Evolutionary conservation across 37 sponge, comb jelly and placozoan species (phyloP).

Genomic region (Dysidea cf. avara): DNA sequence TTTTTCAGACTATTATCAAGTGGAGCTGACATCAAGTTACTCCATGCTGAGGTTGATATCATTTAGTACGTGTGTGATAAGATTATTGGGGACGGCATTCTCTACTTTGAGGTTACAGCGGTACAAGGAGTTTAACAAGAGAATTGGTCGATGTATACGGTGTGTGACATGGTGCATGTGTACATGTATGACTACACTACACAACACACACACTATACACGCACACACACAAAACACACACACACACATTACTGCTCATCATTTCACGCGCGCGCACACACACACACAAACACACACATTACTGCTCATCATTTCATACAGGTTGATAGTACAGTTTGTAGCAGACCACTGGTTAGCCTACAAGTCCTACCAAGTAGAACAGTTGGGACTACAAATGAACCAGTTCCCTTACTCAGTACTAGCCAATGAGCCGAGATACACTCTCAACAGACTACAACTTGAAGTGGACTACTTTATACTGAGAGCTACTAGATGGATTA

Average conservation of each 20-base stretch:
- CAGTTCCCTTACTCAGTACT: constrained; percentile 17
- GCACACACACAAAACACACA: no score
- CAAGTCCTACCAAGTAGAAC: constrained; percentile 15
- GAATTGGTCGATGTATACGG: constrained; percentile 78
- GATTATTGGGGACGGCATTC: constrained; percentile 78
- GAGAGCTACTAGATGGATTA: constrained; percentile 83
- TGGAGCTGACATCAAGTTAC: constrained; percentile 44
- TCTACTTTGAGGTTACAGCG: constrained; percentile 61
- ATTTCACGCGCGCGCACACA: no score
- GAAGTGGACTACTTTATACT: constrained; percentile 90
- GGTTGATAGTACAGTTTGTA: constrained; percentile 78
- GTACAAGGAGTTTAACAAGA: constrained; percentile 84
- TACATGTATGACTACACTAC: neutral
- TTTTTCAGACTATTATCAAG: constrained; percentile 41
- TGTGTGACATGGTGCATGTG: no score
- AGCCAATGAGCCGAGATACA: constrained; percentile 31
- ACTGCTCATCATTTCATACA: neutral
- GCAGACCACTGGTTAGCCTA: constrained; percentile 89
- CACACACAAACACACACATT: no score
- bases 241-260: no score
- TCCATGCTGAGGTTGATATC: constrained; percentile 74
- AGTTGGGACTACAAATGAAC: constrained; percentile 26
- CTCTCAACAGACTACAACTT: constrained; percentile 75
- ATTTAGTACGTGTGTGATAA: constrained; percentile 78
- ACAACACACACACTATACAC: no score